Conservation (phyloP, 2,888 invertebrate genomes). For the Spialia ferax region DNA sequence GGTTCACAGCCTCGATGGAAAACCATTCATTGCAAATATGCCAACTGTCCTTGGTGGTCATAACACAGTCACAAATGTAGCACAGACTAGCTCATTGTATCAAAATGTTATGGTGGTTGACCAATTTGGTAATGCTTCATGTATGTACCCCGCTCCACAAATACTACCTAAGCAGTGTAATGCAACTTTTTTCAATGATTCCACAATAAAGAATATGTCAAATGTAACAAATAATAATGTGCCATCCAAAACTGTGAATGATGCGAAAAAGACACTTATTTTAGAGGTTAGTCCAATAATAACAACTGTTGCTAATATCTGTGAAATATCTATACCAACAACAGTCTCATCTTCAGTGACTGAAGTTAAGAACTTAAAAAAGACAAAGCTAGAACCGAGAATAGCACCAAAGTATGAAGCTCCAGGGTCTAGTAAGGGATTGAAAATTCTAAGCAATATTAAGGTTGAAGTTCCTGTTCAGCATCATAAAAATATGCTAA, state of each 20-base stretch:
- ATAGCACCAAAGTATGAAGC: slow-evolving; percentile 59
- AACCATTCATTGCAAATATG: slow-evolving; percentile 73
- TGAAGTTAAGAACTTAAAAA: slow-evolving; percentile 34
- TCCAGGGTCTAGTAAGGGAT: slow-evolving; percentile 68
- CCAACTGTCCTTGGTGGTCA: slow-evolving; percentile 67
- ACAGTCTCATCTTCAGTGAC: slow-evolving; percentile 6
- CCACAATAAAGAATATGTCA: slow-evolving; percentile 54
- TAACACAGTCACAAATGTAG: slow-evolving; percentile 71
- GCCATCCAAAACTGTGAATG: slow-evolving; percentile 47
- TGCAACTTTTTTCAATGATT: slow-evolving; percentile 61
- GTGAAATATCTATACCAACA: slow-evolving; percentile 20
- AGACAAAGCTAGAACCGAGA: slow-evolving; percentile 48
- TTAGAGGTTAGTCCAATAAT: slow-evolving; percentile 77
- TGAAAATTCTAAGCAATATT: slow-evolving; percentile 83
- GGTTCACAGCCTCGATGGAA: slow-evolving; percentile 78
- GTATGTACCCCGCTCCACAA: slow-evolving; percentile 75
- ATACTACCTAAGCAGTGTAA: slow-evolving; percentile 65
- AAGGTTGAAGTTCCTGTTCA: slow-evolving; percentile 84
- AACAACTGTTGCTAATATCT: slow-evolving; percentile 47
- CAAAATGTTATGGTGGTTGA: slow-evolving; percentile 83
- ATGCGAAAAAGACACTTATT: slow-evolving; percentile 71
- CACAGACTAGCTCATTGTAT: slow-evolving; percentile 75
- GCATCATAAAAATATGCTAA: slow-evolving; percentile 78
- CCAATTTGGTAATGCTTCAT: slow-evolving; percentile 77
- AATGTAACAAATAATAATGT: slow-evolving; percentile 44